phyloP scores from a whole-genome alignment of 2,113 vertebrate species.

The Pangasianodon gigas region DNA sequence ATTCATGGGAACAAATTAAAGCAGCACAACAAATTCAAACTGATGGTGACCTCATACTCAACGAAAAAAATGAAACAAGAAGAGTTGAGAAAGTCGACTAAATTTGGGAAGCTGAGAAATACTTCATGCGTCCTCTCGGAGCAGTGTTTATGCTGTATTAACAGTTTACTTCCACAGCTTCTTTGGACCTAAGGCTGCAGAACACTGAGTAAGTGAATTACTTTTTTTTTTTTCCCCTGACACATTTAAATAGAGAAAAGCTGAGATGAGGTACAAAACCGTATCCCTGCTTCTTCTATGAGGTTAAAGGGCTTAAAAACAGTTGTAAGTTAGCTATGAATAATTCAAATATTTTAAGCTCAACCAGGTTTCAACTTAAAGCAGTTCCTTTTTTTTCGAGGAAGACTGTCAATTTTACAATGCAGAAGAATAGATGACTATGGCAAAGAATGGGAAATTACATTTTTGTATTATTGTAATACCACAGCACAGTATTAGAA shows the following conservation, averaged over 20 bases:
- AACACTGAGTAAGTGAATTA: slow-evolving; percentile 19
- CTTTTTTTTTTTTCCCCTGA: neutral
- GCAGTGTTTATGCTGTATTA: slow-evolving; percentile 34
- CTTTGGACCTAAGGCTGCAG: neutral
- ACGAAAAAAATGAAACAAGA: neutral
- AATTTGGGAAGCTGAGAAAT: slow-evolving; percentile 1
- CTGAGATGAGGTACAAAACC: slow-evolving; percentile 34
- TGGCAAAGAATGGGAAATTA: slow-evolving; percentile 43
- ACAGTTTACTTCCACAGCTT: slow-evolving; percentile 24
- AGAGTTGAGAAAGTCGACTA: slow-evolving; percentile 14
- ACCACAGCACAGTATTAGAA: slow-evolving; percentile 12
- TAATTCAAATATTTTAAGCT: slow-evolving; percentile 33
- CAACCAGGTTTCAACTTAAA: slow-evolving; percentile 37
- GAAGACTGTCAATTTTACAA: slow-evolving; percentile 27
- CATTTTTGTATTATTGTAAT: slow-evolving; percentile 37
- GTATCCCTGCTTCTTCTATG: slow-evolving; percentile 20
- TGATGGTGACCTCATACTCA: slow-evolving; percentile 40
- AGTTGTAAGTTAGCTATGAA: slow-evolving; percentile 45
- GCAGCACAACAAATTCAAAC: slow-evolving; percentile 22
- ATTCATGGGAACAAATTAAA: slow-evolving; percentile 41
- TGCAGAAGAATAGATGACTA: slow-evolving; percentile 32
- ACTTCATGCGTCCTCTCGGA: neutral
- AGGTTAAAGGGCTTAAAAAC: slow-evolving; percentile 46
- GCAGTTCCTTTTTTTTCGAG: slow-evolving; percentile 5
- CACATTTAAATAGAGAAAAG: slow-evolving; percentile 33